Evolutionary conservation across 2,888 invertebrate species (phyloP).

Genomic region (Schizaphis graminum): DNA sequence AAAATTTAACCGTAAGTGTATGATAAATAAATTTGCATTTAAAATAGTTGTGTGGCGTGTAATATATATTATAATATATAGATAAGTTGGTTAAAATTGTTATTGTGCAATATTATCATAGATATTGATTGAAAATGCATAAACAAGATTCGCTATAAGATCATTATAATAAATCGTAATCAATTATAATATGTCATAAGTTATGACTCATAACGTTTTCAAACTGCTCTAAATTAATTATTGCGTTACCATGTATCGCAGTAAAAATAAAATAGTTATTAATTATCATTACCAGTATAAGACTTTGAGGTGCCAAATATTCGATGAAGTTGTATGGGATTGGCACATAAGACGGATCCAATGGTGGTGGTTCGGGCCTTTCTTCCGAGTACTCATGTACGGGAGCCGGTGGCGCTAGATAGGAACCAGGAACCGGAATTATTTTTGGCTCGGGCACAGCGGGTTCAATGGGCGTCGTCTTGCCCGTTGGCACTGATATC

Average conservation of each 20-base stretch:
- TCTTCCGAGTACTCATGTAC: slow-evolving; percentile 69
- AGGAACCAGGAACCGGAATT: slow-evolving; percentile 43
- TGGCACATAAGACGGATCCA: slow-evolving; percentile 69
- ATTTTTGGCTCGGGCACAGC: slow-evolving; percentile 68
- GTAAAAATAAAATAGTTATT: not conserved
- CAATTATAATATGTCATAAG: too few relatives aligned
- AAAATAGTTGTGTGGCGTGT: not conserved
- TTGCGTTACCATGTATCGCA: not conserved
- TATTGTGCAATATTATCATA: not conserved
- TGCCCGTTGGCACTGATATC: slow-evolving; percentile 69
- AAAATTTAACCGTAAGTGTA: not conserved
- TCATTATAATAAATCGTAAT: not conserved
- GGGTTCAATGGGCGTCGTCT: slow-evolving; percentile 69
- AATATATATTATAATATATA: not conserved
- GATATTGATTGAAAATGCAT: not conserved
- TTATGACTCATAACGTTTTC: not conserved
- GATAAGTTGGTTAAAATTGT: not conserved
- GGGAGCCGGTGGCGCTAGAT: slow-evolving; percentile 67
- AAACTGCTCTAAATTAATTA: not conserved
- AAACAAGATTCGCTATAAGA: not conserved
- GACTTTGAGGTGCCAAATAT: slow-evolving; percentile 67
- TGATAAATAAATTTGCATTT: not conserved
- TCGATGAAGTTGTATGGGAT: slow-evolving; percentile 68
- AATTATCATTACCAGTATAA: slow-evolving; percentile 68
- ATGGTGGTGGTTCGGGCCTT: slow-evolving; percentile 69